Base-by-base conservation (phyloP, 2,113 vertebrate species). In the Cyphomyrus plagiostoma region DNA sequence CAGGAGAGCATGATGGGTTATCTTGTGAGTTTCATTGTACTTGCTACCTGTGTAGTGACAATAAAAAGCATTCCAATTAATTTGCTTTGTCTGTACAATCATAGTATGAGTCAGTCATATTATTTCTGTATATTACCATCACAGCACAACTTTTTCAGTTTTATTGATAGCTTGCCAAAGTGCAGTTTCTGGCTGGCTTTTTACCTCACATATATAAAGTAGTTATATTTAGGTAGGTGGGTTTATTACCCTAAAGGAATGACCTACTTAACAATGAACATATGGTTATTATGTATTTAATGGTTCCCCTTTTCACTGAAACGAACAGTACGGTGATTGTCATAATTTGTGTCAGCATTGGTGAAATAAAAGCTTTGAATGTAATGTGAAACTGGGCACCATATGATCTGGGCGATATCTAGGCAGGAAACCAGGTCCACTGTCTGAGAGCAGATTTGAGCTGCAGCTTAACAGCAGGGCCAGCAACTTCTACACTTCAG, bases 391-490 rank as follows among this genome's bases (percentile, higher is more conserved):
- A 85, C 21, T 23, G n/a, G 50, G 23, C 30, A 74, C 88, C n/a
- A n/a, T 17, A 23, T 10, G 48, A 42, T 30, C 30, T 53, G 4
- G 82, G 21, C 46, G 17, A 53, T 17, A 21, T 48, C 53, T 23
- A 89, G 77, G 26, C 89, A 48, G 80, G 80, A 84, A 89, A 45
- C 89, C 52, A 26, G 89, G 89, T 85, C 80, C 8, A 13, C 52
- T 53, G 17, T 84, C 80, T 45, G 39, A 85, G 30, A 42, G 35
- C 13, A 21, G 87, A 17, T 8, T 21, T 45, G 3, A 13, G 82
- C 42, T 21, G 23, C 23, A 48, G 82, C 82, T 48, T 9, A 48
- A 13, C 85, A n/a, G 26, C 48, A 86, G 23, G 19, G 9, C 82
- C 45, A 23, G 42, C 23, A 35, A 26, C n/a, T 86, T 52, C 49